phyloP scores from a whole-genome alignment of 2,888 invertebrate genomes.

The Pandemis heparana region DNA sequence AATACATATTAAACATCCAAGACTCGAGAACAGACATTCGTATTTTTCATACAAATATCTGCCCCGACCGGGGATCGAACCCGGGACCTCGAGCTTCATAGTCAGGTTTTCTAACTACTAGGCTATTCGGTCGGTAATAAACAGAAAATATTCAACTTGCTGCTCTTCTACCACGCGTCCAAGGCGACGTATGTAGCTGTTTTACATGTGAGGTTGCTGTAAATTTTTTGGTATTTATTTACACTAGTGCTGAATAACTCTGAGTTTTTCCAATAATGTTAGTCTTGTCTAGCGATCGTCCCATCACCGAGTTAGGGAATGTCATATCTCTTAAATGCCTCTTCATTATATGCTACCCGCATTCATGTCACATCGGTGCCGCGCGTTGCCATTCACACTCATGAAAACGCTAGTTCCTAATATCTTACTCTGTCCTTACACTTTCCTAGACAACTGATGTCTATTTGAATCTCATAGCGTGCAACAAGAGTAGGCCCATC shows the following conservation, averaged over 20 bases:
- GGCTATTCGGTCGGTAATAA: too few species aligned
- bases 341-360: slow-evolving; percentile 30
- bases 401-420: not conserved
- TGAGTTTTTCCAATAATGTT: slow-evolving; percentile 9
- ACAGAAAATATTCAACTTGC: too few species aligned
- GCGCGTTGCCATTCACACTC: slow-evolving; percentile 7
- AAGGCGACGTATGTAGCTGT: too few species aligned
- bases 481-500: not conserved
- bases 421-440: not conserved
- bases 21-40: too few species aligned
- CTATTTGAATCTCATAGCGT: not conserved
- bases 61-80: too few species aligned
- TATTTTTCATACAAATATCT: too few species aligned
- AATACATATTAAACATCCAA: too few species aligned
- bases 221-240: too few species aligned
- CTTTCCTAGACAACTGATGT: not conserved
- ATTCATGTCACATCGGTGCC: slow-evolving; percentile 37
- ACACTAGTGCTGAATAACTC: not conserved
- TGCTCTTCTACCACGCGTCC: too few species aligned
- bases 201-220: too few species aligned
- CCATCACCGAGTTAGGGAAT: slow-evolving; percentile 37
- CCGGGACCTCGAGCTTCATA: too few species aligned
- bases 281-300: slow-evolving; percentile 11
- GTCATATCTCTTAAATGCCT: slow-evolving; percentile 31
- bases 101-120: too few species aligned